Base-by-base conservation (phyloP, 2,888 invertebrate genomes). In the Meghimatium bilineatum region DNA sequence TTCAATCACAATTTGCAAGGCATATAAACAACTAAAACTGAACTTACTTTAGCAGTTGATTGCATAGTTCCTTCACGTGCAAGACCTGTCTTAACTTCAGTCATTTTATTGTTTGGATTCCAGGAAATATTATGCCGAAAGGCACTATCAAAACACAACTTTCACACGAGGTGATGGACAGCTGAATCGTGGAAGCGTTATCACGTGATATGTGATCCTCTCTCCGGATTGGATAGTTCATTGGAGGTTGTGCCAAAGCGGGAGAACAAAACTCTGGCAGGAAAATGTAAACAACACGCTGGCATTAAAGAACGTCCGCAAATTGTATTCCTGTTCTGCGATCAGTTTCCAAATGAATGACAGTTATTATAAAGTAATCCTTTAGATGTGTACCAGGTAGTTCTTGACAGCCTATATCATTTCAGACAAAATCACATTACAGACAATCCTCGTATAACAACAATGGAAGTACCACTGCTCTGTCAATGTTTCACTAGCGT, bases 11-110 rank as follows among this genome's bases (percentile, higher is more conserved):
- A 78, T 63, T 72, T 78, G 29, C 20, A 56, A 38, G 1, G 20
- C 17, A 66, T 23, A 10, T 23, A 34, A 17, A 26, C 12, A n/a
- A 49, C 10, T 66, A 75, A 84, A 80, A 80, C 34, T 49, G 34
- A 44, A 63, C 26, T 84, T 72, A 88, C 90, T 90, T 92, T 91
- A 79, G 91, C 92, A 89, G 91, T 91, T 86, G 90, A 91, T 87
- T 91, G 90, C 91, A 91, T 91, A 75, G 91, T 91, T 81, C 91
- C 90, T 89, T 90, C 91, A 77, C 90, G 89, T 36, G 89, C 85
- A 80, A 92, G 87, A 74, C 83, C 88, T 36, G 91, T 77, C 83
- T 91, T 92, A 82, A 89, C 88, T 85, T 89, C 90, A 44, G 90
- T 89, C 92, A 92, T 92, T 88, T 89, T 89, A 83, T 86, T 67